Evolutionary conservation across 2,113 vertebrate genomes (phyloP).

Genomic region (Daphoenositta chrysoptera): DNA sequence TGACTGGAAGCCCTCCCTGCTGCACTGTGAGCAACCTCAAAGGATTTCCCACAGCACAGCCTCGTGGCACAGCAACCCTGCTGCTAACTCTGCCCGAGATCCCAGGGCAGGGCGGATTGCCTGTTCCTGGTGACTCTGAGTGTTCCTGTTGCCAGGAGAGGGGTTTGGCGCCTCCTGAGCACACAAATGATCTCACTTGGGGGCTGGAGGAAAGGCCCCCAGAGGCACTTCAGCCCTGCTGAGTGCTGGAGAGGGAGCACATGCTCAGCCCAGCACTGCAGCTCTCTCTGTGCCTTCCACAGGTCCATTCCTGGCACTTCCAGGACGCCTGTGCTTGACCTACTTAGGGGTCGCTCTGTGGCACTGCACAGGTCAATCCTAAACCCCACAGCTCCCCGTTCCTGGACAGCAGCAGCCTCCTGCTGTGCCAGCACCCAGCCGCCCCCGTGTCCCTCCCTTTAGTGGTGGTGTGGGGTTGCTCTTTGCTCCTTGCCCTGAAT

Average conservation of each 20-base stretch:
- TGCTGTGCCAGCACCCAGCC: not conserved
- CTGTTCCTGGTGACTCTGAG: not conserved
- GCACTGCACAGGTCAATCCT: not conserved
- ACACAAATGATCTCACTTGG: fast-evolving
- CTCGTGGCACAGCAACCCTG: not conserved
- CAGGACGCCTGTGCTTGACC: not conserved
- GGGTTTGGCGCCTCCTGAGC: not conserved
- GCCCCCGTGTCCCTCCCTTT: not conserved
- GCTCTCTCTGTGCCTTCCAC: not conserved
- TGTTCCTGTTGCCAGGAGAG: not conserved
- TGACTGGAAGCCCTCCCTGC: not conserved
- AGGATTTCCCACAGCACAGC: not conserved
- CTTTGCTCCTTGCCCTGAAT: not conserved
- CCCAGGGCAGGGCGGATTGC: not conserved
- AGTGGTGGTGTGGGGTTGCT: not conserved
- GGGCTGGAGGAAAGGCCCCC: not conserved
- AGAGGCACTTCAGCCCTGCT: not conserved
- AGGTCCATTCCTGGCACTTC: not conserved
- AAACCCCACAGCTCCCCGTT: not conserved
- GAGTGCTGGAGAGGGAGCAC: not conserved
- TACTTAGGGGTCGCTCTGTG: not conserved
- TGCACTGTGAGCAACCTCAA: not conserved
- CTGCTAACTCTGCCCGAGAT: not conserved
- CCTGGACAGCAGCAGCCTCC: not conserved
- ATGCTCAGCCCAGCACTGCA: not conserved